Conservation (phyloP, 2,113 vertebrate genomes). For the Nannobrachium achirus region DNA sequence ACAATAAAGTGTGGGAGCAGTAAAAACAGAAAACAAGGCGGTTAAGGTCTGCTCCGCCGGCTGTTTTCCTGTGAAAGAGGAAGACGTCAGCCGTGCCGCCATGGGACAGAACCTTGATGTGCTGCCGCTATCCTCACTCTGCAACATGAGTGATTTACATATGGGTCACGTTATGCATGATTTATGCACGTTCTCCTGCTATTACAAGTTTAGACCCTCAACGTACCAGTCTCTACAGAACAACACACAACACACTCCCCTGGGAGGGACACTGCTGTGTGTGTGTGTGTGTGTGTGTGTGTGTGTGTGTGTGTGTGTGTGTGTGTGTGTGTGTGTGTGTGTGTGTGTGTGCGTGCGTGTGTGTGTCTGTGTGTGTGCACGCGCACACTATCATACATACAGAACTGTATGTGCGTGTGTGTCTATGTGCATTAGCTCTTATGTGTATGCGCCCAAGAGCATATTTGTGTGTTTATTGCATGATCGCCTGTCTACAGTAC, state of each 20-base stretch:
- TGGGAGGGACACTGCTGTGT: constrained; percentile 21
- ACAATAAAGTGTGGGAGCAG: too few relatives aligned
- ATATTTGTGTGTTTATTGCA: too few relatives aligned
- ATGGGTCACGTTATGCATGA: constrained; percentile 74
- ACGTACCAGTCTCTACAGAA: constrained; percentile 42
- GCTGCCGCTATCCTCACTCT: constrained; percentile 46
- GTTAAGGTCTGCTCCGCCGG: too few relatives aligned
- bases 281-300: constrained; percentile 22
- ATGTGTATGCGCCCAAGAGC: not conserved
- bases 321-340: not conserved
- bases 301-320: constrained; percentile 12
- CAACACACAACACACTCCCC: constrained; percentile 23
- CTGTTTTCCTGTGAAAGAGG: constrained; percentile 15
- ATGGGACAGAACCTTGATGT: constrained; percentile 3
- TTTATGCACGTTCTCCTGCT: constrained; percentile 71
- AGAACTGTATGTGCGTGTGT: not conserved
- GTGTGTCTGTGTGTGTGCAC: not conserved
- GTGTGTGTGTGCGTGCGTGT: constrained; percentile 3
- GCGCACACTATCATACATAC: too few relatives aligned
- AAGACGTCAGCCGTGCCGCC: constrained; percentile 19
- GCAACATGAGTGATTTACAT: constrained; percentile 71
- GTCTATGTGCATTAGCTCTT: not conserved
- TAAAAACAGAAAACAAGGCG: too few relatives aligned
- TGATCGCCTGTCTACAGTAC: too few relatives aligned
- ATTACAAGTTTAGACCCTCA: constrained; percentile 45